Evolutionary conservation across 2,113 vertebrate genomes (phyloP), one percentile per base, ranked within the genome.

Genomic region (Pterophyllum scalare): DNA sequence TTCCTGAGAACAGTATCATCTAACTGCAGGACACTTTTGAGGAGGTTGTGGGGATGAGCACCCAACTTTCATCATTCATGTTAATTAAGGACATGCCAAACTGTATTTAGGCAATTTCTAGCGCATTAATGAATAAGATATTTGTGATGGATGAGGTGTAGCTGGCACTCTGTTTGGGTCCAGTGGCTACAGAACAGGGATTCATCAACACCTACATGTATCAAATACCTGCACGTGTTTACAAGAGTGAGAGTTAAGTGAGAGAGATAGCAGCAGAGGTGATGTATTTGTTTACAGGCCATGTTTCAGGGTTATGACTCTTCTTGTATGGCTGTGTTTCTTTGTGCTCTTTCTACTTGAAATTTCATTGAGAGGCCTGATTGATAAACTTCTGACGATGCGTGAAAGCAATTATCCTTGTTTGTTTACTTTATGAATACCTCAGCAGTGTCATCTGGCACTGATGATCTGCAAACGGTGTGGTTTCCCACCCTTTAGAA

Each of bases 11-110:
- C 79, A 76, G 79, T 88, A 86, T 77, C 86, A 78, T 90, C 86
- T 59, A 76, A 79, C 33, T 85, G 91, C 79, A 33, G 58, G 77
- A 65, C 14, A 54, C 75, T 81, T 90, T 89, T 89, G 78, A 15
- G 65, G 75, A 70, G 76, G 80, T 43, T 52, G 83, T 15, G 43
- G 43, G 31, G 54, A 54, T 59, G 84, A 82, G 82, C 59, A 28
- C 83, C 90, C 91, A 67, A 70, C 79, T 90, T 86, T 87, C 92
- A 93, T 96, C 91, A 92, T 90, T 95, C 93, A 92, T 94, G 89
- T 92, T 95, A 95, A 96, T 96, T 96, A 95, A 93, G 88, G 83
- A 94, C 89, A 91, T 83, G 93, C 86, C 93, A 94, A 95, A 94
- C 92, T 95, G 87, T 84, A 94, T 93, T 86, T 88, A 90, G 92